phyloP scores from a whole-genome alignment of 2,888 invertebrate genomes.

The Homarus gammarus region DNA sequence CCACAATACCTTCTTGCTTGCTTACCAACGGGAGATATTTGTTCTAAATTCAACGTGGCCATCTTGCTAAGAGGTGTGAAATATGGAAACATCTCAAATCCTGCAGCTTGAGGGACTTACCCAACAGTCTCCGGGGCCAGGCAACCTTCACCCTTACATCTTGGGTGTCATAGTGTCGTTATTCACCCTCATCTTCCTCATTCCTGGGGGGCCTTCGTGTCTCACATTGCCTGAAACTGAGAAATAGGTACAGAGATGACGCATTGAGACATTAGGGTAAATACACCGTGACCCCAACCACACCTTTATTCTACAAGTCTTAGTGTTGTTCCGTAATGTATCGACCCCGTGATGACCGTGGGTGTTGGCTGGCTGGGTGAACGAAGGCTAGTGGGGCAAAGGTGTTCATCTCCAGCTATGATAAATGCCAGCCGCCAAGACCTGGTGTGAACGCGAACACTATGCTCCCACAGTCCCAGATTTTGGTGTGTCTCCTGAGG shows the following conservation, averaged over 20 bases:
- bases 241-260: slow-evolving; percentile 49
- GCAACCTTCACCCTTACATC: slow-evolving; percentile 4
- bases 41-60: slow-evolving; percentile 55
- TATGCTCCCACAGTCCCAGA: neutral
- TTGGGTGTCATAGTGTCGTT: neutral
- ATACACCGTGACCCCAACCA: slow-evolving; percentile 11
- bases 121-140: neutral
- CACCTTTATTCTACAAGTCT: neutral
- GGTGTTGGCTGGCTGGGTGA: neutral
- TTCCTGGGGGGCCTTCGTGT: neutral
- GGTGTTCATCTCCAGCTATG: neutral
- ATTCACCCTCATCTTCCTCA: neutral
- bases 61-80: slow-evolving; percentile 57
- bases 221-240: neutral
- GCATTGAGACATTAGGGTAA: slow-evolving; percentile 60
- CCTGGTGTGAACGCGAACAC: neutral
- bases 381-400: neutral
- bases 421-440: neutral
- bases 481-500: neutral
- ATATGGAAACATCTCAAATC: slow-evolving; percentile 54
- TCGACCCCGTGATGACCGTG: neutral
- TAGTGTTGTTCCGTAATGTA: neutral
- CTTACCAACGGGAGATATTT: slow-evolving; percentile 7
- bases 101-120: slow-evolving; percentile 7
- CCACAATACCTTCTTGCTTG: slow-evolving; percentile 11